phyloP scores from a whole-genome alignment of 2,113 vertebrate species.

The Caracal caracal region DNA sequence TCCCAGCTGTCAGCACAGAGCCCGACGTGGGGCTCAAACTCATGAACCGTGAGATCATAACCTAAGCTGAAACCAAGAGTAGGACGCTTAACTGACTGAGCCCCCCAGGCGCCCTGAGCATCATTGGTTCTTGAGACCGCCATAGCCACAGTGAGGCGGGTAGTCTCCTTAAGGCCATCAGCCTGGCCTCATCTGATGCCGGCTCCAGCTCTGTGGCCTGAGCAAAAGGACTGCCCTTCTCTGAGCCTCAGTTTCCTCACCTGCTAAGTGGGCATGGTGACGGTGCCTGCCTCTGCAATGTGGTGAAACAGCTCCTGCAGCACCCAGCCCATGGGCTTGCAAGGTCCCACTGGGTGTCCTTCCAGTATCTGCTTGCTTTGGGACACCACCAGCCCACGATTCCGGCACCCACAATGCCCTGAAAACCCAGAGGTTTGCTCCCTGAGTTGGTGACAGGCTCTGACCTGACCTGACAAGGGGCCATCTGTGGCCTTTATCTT shows the following conservation, averaged over 20 bases:
- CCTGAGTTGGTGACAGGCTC: background rate
- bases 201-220: background rate
- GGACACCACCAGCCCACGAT: background rate
- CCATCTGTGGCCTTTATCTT: background rate
- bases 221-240: background rate
- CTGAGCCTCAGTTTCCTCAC: background rate
- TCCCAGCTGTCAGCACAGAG: too few species aligned
- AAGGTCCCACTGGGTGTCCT: background rate
- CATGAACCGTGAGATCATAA: too few species aligned
- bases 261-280: background rate
- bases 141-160: background rate
- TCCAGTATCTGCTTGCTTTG: background rate
- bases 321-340: accelerated
- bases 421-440: background rate
- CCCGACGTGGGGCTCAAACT: too few species aligned
- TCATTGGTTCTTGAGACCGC: background rate
- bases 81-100: too few species aligned
- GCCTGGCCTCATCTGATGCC: background rate
- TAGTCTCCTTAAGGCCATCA: background rate
- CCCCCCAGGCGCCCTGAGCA: too few species aligned
- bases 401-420: background rate
- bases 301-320: background rate
- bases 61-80: too few species aligned
- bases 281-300: background rate
- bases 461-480: too few species aligned